Evolutionary conservation across 2,888 invertebrate species (phyloP), one percentile per base, ranked within the genome.

Genomic region (Drosophila kambysellisi): DNA sequence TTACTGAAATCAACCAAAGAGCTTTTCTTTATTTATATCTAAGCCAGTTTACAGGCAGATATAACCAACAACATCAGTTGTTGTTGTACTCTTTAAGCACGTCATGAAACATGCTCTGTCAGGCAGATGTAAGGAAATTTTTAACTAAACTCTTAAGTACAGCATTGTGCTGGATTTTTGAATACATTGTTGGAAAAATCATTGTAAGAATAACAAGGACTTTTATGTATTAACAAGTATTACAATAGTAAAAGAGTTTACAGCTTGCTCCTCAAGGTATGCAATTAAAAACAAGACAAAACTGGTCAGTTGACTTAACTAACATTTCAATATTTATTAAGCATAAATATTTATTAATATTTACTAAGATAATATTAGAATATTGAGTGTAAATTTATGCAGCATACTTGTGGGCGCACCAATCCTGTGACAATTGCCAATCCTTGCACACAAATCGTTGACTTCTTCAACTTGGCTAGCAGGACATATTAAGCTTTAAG

Each of bases 361-460:
- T n/a, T 20, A 8, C 8, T 9, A 54, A 25, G 15, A 12, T 29
- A 1, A 35, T 29, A 17, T 11, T 25, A 15, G 0, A 3, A 9
- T 3, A 17, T 3, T 11, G 35, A 4, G 11, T 37, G 7, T 25
- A 29, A 15, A 29, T 8, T 25, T n/a, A 3, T 39, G n/a, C 12
- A n/a, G 35, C 69, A 53, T 69, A 69, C 25, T n/a, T 67, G 30
- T 15, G 29, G 20, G 69, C 69, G 53, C 35, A 15, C n/a, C 5
- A 15, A 5, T 7, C 1, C 5, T 12, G 8, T 5, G 46, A 15
- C 46, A 46, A 7, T 29, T 62, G 3, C 11, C 9, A 50, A 51
- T n/a, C 50, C 12, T 7, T 7, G 3, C 30, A 61, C 72, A 43
- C 72, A 61, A 48, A 43, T 35, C 35, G 8, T 17, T 39, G 17